These are phyloP conservation scores for Lagodon rhomboides DNA, from an alignment of 2,797 vertebrate genomes.

Conservation along the genomic window DNA sequence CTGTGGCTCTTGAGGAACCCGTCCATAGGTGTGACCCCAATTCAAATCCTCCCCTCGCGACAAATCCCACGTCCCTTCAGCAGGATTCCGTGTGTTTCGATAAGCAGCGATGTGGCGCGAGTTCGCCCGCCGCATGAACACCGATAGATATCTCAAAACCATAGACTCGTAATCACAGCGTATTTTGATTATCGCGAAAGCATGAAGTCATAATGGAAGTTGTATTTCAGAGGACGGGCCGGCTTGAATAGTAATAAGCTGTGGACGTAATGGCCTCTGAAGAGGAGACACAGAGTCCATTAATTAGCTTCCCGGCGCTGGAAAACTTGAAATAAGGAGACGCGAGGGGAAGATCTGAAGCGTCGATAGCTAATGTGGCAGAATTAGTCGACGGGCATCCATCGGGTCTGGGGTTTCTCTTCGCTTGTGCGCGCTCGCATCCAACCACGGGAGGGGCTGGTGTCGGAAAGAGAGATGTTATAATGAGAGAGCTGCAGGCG, in stretches of 20 bases:
- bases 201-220: constrained; percentile 63
- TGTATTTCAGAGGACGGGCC: constrained; percentile 49
- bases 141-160: constrained; percentile 53
- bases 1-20: constrained; percentile 44
- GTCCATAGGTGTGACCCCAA: constrained; percentile 43
- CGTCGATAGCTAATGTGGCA: constrained; percentile 50
- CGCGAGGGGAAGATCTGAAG: constrained; percentile 50
- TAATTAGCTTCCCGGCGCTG: constrained; percentile 66
- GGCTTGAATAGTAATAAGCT: constrained; percentile 65
- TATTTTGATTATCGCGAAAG: constrained; percentile 63
- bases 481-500: constrained; percentile 54
- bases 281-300: constrained; percentile 64
- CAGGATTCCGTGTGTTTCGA: constrained; percentile 40
- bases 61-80: background rate
- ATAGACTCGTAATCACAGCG: constrained; percentile 52
- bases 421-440: constrained; percentile 7
- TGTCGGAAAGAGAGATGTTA: constrained; percentile 46
- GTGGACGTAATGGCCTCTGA: constrained; percentile 64
- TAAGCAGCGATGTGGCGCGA: constrained; percentile 25
- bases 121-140: constrained; percentile 19
- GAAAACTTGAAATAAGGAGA: constrained; percentile 64
- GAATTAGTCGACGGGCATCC: constrained; percentile 50
- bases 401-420: constrained; percentile 31
- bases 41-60: constrained; percentile 27
- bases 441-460: constrained; percentile 16